Percentiles rank a stretch among this genome's conserved stretches.
These are phyloP conservation scores for Bungarus multicinctus DNA, from an alignment of 2,113 vertebrate genomes.

Conservation along the genomic window DNA sequence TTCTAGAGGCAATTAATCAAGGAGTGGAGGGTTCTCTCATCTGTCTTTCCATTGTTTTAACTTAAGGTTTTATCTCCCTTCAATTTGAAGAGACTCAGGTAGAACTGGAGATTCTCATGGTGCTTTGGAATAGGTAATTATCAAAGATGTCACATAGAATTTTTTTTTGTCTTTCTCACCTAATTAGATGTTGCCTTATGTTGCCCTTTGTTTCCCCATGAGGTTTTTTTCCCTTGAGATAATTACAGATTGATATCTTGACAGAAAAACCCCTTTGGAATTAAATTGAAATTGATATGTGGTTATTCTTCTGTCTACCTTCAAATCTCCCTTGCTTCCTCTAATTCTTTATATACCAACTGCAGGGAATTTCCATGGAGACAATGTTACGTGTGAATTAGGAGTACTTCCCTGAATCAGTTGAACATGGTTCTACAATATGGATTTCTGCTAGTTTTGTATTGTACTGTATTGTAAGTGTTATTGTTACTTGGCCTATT, in stretches of 20 bases:
- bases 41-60: neutral
- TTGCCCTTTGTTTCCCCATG: neutral
- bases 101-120: neutral
- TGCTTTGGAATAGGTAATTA: neutral
- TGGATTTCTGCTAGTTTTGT: neutral
- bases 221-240: neutral
- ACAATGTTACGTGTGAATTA: neutral
- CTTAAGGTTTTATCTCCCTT: neutral
- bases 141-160: neutral
- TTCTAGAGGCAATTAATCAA: neutral
- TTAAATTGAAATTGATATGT: neutral
- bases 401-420: neutral
- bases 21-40: neutral
- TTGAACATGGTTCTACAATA: neutral
- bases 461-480: neutral
- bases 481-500: neutral
- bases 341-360: neutral
- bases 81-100: neutral
- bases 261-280: neutral
- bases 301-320: neutral
- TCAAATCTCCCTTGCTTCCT: neutral
- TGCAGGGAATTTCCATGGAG: neutral
- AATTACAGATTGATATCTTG: neutral
- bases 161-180: neutral
- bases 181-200: neutral